Conservation (phyloP, 2,888 invertebrate species). For the Cotesia congregata region DNA sequence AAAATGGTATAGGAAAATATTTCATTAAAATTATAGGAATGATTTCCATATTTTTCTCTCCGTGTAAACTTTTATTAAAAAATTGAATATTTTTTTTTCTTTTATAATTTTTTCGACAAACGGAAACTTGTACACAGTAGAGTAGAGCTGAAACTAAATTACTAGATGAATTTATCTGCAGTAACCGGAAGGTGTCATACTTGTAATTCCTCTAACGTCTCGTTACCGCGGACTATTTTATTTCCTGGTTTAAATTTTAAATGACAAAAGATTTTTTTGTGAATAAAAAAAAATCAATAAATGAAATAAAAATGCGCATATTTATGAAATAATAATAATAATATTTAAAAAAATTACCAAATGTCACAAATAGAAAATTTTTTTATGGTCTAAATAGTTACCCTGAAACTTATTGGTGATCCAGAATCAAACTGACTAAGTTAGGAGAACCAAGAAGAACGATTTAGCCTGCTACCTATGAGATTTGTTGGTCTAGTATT, state of each 20-base stretch:
- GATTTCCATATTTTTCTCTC: no score
- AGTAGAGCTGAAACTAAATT: not conserved
- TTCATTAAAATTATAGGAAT: no score
- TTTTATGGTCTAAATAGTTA: no score
- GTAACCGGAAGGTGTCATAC: constrained; percentile 31
- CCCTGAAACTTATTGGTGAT: no score
- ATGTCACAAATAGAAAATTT: no score
- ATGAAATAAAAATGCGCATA: not conserved
- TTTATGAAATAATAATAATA: no score
- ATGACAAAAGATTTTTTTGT: not conserved
- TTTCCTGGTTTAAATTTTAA: constrained; percentile 1
- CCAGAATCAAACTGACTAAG: no score
- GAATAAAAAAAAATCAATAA: not conserved
- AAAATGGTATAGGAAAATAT: no score
- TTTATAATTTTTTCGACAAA: not conserved
- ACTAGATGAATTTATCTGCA: not conserved
- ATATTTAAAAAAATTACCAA: no score
- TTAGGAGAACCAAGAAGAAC: no score
- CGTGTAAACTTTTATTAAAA: no score
- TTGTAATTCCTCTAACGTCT: constrained; percentile 6
- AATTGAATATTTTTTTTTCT: not conserved
- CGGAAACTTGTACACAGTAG: not conserved
- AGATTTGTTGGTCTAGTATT: not conserved
- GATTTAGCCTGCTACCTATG: no score
- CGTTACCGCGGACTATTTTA: not conserved